Percentiles rank a stretch among this genome's conserved stretches.
phyloP scores from a whole-genome alignment of 2,113 vertebrate genomes.

The Sphaerodactylus townsendi region DNA sequence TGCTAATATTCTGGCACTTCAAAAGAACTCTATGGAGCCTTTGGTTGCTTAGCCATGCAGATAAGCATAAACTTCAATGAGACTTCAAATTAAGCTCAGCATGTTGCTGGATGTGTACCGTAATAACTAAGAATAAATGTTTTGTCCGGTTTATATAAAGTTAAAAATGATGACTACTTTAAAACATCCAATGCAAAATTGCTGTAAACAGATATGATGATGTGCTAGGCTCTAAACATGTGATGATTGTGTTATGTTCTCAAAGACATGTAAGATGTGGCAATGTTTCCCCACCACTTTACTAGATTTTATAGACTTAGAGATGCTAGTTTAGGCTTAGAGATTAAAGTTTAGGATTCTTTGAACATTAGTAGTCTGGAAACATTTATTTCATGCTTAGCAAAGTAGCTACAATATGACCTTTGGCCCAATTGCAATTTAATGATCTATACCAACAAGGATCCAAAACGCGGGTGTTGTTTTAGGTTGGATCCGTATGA shows the following conservation, averaged over 20 bases:
- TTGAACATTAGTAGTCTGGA: no score
- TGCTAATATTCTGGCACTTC: not conserved
- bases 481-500: not conserved
- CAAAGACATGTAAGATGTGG: not conserved
- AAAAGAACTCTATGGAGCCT: not conserved
- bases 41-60: not conserved
- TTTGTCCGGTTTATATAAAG: not conserved
- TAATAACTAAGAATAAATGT: not conserved
- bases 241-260: not conserved
- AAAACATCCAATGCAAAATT: not conserved
- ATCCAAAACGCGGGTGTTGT: not conserved
- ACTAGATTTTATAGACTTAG: no score
- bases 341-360: not conserved
- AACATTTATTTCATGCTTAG: not conserved
- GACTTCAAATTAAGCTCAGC: not conserved
- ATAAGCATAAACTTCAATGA: not conserved
- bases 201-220: not conserved
- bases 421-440: not conserved
- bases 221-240: not conserved
- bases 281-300: not conserved
- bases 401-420: not conserved
- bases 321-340: no score
- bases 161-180: not conserved
- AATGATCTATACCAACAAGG: not conserved
- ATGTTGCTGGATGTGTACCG: not conserved